These are phyloP conservation scores for Platysternon megacephalum DNA, from an alignment of 2,113 vertebrate genomes.

Conservation along the genomic window DNA sequence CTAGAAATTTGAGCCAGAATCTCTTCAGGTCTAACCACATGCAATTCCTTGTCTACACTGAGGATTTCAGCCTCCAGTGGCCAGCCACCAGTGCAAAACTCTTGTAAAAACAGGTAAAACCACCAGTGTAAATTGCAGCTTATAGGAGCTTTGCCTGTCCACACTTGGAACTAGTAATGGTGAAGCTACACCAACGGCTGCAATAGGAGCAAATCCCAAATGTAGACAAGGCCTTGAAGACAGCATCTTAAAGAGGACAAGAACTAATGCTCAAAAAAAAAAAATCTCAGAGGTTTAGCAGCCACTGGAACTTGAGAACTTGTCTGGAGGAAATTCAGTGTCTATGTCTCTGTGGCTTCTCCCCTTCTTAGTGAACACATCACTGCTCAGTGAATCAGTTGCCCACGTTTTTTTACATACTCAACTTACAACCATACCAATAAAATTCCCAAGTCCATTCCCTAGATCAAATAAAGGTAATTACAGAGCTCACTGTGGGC, in stretches of 20 bases:
- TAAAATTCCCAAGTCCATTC: conserved; percentile 74
- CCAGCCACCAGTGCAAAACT: not conserved
- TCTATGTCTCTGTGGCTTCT: not conserved
- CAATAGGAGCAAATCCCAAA: not conserved
- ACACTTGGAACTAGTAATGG: not conserved
- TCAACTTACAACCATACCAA: conserved; percentile 62
- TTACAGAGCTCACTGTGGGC: conserved; percentile 80
- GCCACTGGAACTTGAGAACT: not conserved
- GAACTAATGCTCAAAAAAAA: not conserved
- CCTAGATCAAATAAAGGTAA: conserved; percentile 79
- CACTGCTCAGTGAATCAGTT: conserved; percentile 22
- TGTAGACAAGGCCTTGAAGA: accelerated
- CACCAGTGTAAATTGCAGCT: not conserved
- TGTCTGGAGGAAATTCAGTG: not conserved
- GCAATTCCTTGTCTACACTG: not conserved
- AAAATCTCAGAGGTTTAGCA: not conserved
- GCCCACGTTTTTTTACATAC: conserved; percentile 31
- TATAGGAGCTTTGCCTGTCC: not conserved
- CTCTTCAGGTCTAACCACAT: not conserved
- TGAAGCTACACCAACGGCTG: not conserved
- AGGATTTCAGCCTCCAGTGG: not conserved
- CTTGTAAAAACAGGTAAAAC: not conserved
- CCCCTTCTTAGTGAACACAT: not conserved
- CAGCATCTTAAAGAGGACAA: not conserved
- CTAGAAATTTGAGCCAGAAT: not conserved